Conservation (phyloP, 2,113 vertebrate genomes). For the Pardalotus punctatus region DNA sequence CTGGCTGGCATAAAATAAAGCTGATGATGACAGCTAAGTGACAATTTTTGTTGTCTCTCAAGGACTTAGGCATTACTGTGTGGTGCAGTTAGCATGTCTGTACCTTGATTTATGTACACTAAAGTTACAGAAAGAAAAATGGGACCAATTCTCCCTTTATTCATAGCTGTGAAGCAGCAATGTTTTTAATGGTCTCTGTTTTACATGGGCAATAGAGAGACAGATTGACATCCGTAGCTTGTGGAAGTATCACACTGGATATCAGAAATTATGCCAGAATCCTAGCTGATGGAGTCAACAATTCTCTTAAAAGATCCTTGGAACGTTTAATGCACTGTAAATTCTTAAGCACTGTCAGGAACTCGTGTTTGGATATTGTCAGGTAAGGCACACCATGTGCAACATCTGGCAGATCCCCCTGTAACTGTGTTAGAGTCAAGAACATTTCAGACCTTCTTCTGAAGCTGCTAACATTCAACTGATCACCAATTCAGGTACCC, state of each 20-base stretch:
- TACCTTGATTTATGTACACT: slow-evolving; percentile 27
- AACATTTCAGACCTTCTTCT: neutral
- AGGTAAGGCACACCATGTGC: neutral
- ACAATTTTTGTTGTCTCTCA: neutral
- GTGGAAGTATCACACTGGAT: neutral
- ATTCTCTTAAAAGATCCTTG: neutral
- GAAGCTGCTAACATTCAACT: neutral
- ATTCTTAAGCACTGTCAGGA: neutral
- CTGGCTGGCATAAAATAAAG: slow-evolving; percentile 67
- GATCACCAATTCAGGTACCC: neutral
- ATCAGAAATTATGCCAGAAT: neutral
- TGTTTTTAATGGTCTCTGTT: neutral
- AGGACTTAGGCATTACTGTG: neutral
- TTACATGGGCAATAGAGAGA: neutral
- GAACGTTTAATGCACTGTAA: neutral
- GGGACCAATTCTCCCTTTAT: neutral
- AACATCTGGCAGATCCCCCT: neutral
- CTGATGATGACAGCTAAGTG: slow-evolving; percentile 19
- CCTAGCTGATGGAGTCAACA: neutral
- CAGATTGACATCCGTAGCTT: neutral
- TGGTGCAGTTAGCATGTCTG: neutral
- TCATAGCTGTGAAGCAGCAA: neutral
- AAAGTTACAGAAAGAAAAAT: neutral
- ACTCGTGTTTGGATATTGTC: neutral
- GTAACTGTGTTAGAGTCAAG: neutral